Evolutionary conservation across 2,888 invertebrate species (phyloP), one percentile per base, ranked within the genome.

Genomic region (Dexiosoma caninum): DNA sequence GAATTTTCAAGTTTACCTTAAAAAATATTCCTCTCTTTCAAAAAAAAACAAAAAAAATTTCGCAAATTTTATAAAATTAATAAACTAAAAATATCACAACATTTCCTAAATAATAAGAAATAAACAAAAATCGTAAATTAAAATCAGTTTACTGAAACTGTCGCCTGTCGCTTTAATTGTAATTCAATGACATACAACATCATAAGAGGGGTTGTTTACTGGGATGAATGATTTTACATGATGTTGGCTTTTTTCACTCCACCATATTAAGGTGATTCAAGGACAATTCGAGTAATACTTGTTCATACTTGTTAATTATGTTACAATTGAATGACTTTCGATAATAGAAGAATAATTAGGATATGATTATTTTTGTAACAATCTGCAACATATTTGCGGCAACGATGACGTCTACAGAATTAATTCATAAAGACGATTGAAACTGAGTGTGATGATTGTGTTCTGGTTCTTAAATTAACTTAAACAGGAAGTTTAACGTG

Each of bases 311-410:
- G 85, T 85, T 86, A 85, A 85, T 83, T 83, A 81, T 80, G 69
- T 86, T 85, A 84, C 88, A 85, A 83, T 85, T 86, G 83, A 88
- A 84, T 88, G 87, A 81, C 57, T 87, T 85, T 85, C 83, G 82
- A 88, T 88, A 88, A 88, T 88, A 87, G 86, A 85, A 83, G 85
- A 86, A 84, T 88, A 88, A 88, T 88, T 88, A 88, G 87, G 83
- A 74, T 77, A 44, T 69, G 69, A 81, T 77, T 81, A 77, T 74
- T 74, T 67, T 53, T 30, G 30, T 49, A 51, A 53, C 71, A 71
- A 71, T 60, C 30, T 66, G 57, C 49, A 46, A 55, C 49, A 51
- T 21, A 46, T 23, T 71, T 40, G 62, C 32, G 40, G n/a, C 66
- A 49, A 49, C 27, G 40, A 2, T 49, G n/a, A 32, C 14, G 35